These are phyloP conservation scores for Neodontobutis hainanensis DNA, from an alignment of 2,113 vertebrate genomes.

Conservation along the genomic window DNA sequence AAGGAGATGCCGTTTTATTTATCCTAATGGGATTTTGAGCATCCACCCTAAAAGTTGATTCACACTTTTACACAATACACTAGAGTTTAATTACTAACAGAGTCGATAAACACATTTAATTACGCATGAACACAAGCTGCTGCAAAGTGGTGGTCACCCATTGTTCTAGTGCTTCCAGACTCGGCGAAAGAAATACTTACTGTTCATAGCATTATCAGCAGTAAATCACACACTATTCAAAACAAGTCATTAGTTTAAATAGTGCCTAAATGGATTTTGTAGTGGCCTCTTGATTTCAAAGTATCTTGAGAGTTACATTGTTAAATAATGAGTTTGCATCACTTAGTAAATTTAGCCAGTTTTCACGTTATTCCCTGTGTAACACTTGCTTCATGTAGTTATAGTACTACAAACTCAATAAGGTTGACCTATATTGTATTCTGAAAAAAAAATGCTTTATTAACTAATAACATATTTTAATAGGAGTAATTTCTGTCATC, in stretches of 20 bases:
- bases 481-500: too few relatives aligned
- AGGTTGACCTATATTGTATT: too few relatives aligned
- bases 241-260: conserved; percentile 60
- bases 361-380: not conserved
- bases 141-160: conserved; percentile 18
- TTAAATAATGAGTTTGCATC: conserved; percentile 29
- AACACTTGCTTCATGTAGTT: too few relatives aligned
- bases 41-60: conserved; percentile 35
- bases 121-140: conserved; percentile 59
- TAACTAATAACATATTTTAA: too few relatives aligned
- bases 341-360: conserved; percentile 2
- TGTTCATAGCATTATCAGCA: conserved; percentile 35
- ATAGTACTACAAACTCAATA: too few relatives aligned
- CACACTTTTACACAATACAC: conserved; percentile 44
- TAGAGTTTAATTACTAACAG: conserved; percentile 43
- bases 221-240: conserved; percentile 53
- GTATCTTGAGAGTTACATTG: conserved; percentile 2
- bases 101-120: conserved; percentile 66
- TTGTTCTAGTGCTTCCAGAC: conserved; percentile 23
- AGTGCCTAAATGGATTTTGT: conserved; percentile 43
- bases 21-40: conserved; percentile 28
- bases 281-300: conserved; percentile 17
- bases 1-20: conserved; percentile 3
- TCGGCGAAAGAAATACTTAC: conserved; percentile 15
- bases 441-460: too few relatives aligned